These are phyloP conservation scores for Oenanthe melanoleuca DNA, from an alignment of 2,113 vertebrate species.

Conservation along the genomic window DNA sequence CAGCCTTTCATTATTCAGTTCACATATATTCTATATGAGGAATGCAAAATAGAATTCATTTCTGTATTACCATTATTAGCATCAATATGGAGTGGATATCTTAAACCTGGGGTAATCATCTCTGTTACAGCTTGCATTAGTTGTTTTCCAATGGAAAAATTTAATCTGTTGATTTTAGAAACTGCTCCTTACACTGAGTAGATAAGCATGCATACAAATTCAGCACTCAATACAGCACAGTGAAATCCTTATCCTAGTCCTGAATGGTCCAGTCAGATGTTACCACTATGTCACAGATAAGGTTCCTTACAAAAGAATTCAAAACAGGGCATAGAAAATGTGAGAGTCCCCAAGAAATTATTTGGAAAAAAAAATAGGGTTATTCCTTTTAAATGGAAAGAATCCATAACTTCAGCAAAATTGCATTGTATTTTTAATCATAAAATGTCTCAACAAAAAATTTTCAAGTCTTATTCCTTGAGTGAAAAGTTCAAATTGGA, in stretches of 20 bases:
- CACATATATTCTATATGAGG: not conserved
- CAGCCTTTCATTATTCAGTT: not conserved
- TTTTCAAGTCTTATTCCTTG: not conserved
- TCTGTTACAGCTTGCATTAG: not conserved
- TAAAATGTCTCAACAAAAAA: not conserved
- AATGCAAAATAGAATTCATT: not conserved
- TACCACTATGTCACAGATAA: not conserved
- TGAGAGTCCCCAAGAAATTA: rapidly evolving
- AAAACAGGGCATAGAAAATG: not conserved
- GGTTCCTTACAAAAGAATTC: not conserved
- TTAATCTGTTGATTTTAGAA: not conserved
- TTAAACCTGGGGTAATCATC: not conserved
- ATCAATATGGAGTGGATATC: not conserved
- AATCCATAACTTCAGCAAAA: not conserved
- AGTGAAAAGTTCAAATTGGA: not conserved
- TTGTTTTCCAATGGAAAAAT: not conserved
- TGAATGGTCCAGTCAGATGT: not conserved
- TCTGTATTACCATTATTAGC: not conserved
- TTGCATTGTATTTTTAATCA: not conserved
- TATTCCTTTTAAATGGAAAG: not conserved
- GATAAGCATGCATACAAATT: not conserved
- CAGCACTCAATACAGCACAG: not conserved
- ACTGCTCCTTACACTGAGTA: not conserved
- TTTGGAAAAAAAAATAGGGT: not conserved
- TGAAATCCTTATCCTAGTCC: not conserved